phyloP scores from a whole-genome alignment of 1,140 invertebrate species.

The Zelostemma sp. region DNA sequence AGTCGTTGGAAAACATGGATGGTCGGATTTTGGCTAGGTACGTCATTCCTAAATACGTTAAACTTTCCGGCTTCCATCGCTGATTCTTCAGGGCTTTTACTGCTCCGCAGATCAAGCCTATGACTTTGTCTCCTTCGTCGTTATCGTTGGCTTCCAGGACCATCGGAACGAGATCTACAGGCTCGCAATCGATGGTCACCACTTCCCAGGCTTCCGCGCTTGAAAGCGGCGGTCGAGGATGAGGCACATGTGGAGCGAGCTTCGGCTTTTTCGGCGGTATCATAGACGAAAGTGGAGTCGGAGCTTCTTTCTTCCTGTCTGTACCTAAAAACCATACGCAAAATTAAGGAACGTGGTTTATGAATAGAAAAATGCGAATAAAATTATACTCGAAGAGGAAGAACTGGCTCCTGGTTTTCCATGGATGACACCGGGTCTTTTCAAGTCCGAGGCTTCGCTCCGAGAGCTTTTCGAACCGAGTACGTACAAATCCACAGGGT shows the following conservation, averaged over 20 bases:
- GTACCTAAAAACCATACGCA: constrained; percentile 40
- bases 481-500: constrained; percentile 74
- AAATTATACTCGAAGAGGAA: constrained; percentile 61
- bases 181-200: constrained; percentile 73
- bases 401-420: constrained; percentile 68
- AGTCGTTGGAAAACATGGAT: constrained; percentile 83
- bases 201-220: constrained; percentile 73
- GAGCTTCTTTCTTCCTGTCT: constrained; percentile 72
- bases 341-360: too few species aligned
- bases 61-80: constrained; percentile 83
- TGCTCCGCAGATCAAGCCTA: constrained; percentile 74
- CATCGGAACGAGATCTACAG: constrained; percentile 73
- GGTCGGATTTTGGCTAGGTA: constrained; percentile 87
- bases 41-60: constrained; percentile 82
- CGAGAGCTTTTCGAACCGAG: constrained; percentile 73
- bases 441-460: constrained; percentile 69
- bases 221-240: constrained; percentile 58
- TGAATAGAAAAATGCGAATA: background rate
- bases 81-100: constrained; percentile 77
- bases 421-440: constrained; percentile 69
- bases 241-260: constrained; percentile 50
- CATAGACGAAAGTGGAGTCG: constrained; percentile 59
- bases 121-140: constrained; percentile 76
- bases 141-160: constrained; percentile 73
- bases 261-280: constrained; percentile 69